A percentile compares a stretch with the other conserved stretches of the same genome.
phyloP scores from a whole-genome alignment of 2,113 vertebrate species.

The Archocentrus centrarchus region DNA sequence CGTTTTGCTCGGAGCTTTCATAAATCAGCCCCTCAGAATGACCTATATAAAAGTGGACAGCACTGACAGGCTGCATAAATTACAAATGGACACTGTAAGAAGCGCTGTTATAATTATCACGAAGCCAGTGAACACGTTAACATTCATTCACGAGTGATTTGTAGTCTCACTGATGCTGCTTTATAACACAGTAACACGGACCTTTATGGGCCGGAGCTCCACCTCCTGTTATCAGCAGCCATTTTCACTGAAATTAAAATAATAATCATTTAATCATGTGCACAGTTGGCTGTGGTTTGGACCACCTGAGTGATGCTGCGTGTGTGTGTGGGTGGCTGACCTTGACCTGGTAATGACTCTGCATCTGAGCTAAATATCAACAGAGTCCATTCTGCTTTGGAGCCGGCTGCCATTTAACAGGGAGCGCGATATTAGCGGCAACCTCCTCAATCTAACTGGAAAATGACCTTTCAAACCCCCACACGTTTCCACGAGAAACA shows the following conservation, averaged over 20 bases:
- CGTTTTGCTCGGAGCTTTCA: constrained; percentile 73
- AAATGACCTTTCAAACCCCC: constrained; percentile 57
- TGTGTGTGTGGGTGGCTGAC: constrained; percentile 19
- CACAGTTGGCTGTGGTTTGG: background rate
- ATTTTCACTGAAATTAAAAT: constrained; percentile 15
- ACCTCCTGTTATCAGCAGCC: constrained; percentile 1
- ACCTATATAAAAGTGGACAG: constrained; percentile 76
- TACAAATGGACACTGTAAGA: constrained; percentile 57
- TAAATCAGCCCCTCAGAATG: constrained; percentile 78
- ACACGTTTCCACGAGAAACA: constrained; percentile 18
- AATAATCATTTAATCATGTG: background rate
- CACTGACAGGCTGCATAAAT: constrained; percentile 69
- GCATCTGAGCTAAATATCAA: constrained; percentile 42
- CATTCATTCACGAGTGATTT: constrained; percentile 36
- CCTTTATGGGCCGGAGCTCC: constrained; percentile 13
- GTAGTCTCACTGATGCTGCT: constrained; percentile 8
- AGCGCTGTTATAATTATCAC: constrained; percentile 68
- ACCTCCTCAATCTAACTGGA: constrained; percentile 30
- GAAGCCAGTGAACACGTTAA: constrained; percentile 35
- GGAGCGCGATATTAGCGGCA: constrained; percentile 22
- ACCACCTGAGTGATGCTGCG: background rate
- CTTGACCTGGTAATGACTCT: constrained; percentile 42
- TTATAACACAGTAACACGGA: constrained; percentile 15
- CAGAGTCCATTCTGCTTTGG: constrained; percentile 15
- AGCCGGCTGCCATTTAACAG: constrained; percentile 44